Evolutionary conservation across 1,140 invertebrate genomes (phyloP).

Genomic region (Ceratina japonica): DNA sequence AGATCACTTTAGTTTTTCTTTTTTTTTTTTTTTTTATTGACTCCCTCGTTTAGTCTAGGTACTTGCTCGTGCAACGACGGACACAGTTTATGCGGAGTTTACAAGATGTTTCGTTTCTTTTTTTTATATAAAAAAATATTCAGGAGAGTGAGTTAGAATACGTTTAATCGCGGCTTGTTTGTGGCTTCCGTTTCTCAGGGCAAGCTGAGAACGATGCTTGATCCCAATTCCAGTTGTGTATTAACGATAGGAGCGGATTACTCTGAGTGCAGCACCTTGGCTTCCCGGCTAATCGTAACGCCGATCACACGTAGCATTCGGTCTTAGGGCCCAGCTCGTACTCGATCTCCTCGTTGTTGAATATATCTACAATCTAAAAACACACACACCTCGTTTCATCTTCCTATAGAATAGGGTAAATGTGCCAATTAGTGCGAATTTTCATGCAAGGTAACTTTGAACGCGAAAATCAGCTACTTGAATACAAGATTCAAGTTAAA

Average conservation of each 20-base stretch:
- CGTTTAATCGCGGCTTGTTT: constrained; percentile 51
- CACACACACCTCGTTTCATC: too few relatives aligned
- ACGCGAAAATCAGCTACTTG: too few relatives aligned
- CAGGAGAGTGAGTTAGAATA: constrained; percentile 69
- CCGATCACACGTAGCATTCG: constrained; percentile 88
- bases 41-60: constrained; percentile 61
- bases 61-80: constrained; percentile 68
- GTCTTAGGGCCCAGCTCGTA: constrained; percentile 93
- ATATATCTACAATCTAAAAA: constrained; percentile 94
- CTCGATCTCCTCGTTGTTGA: constrained; percentile 96
- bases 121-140: constrained; percentile 79
- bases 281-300: not conserved
- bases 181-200: constrained; percentile 40
- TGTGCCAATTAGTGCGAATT: too few relatives aligned
- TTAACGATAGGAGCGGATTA: constrained; percentile 65
- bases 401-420: too few relatives aligned
- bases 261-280: constrained; percentile 47
- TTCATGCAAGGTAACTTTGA: too few relatives aligned
- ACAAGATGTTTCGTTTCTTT: constrained; percentile 58
- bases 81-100: constrained; percentile 60
- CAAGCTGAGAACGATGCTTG: constrained; percentile 73
- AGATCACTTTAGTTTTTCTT: constrained; percentile 73
- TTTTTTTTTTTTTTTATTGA: constrained; percentile 68
- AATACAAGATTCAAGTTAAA: too few relatives aligned
- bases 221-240: constrained; percentile 78